A percentile compares a stretch with the other conserved stretches of the same genome.
Evolutionary conservation across 2,797 vertebrate species (phyloP).

Genomic region (Macropodus opercularis): DNA sequence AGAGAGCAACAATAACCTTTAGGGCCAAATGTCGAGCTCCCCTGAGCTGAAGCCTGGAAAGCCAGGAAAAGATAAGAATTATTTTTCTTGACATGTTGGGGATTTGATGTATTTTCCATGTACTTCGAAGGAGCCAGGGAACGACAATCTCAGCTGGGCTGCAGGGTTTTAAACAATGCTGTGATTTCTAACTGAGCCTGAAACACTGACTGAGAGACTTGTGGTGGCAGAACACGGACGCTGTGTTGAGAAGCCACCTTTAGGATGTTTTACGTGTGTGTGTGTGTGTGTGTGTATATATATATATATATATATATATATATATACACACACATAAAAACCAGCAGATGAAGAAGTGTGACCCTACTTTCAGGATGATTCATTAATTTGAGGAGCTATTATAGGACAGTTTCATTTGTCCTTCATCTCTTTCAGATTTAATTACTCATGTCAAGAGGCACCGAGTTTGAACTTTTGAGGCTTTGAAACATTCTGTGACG

Average conservation of each 20-base stretch:
- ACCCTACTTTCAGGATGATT: no score
- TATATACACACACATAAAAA: no score
- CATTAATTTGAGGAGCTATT: no score
- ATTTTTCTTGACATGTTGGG: conserved; percentile 44
- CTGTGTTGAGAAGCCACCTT: no score
- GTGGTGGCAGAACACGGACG: not conserved
- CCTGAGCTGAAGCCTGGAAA: not conserved
- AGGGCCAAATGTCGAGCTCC: conserved; percentile 47
- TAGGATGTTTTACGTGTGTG: no score
- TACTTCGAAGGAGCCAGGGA: conserved; percentile 18
- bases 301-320: no score
- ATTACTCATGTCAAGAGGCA: conserved; percentile 47
- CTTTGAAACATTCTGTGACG: conserved; percentile 10
- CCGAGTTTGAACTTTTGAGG: conserved; percentile 6
- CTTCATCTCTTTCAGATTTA: conserved; percentile 46
- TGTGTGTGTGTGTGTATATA: no score
- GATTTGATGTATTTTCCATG: conserved; percentile 51
- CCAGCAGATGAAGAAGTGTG: no score
- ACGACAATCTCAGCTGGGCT: conserved; percentile 4
- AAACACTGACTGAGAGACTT: not conserved
- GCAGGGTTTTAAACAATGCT: not conserved
- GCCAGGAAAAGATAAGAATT: conserved; percentile 31
- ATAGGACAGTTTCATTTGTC: no score
- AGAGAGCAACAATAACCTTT: conserved; percentile 49
- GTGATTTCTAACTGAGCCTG: conserved; percentile 1